Evolutionary conservation across 2,113 vertebrate species (phyloP), one percentile per base, ranked within the genome.

Genomic region (Stictonetta naevosa): DNA sequence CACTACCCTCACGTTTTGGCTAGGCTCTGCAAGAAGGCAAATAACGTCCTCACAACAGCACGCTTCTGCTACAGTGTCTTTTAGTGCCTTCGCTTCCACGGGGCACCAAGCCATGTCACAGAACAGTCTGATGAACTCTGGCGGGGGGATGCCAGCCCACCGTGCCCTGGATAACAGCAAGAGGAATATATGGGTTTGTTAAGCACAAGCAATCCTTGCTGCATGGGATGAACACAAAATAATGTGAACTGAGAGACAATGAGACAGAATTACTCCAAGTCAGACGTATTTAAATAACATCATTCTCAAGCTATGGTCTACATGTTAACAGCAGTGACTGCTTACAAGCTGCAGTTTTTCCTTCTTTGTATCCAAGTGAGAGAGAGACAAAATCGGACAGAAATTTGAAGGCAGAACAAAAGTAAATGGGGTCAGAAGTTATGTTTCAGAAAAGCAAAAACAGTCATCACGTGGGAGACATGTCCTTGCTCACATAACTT

Each of bases 391-490:
- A 83, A 62, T 48, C 86, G 68, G 53, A 79, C 6, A 31, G 71
- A 66, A 87, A 87, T 64, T 75, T 82, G 62, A 89, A 92, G 11
- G 74, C 38, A 89, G 66, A 91, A 84, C 26, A 82, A 75, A 93
- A 92, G 86, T 59, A 86, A 31, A 22, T 21, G 11, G 25, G 29
- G 62, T 83, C 28, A 1, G 69, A 76, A 83, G 22, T 55, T 83
- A 46, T 2, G 5, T 63, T 85, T 83, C 77, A 85, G 14, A 73
- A 55, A 89, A 83, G 66, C 67, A 88, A 90, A 84, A 80, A 56
- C 8, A 67, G 52, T 52, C 16, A 53, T 33, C 36, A 48, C 33
- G 34, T 11, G 40, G 53, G n/a, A 88, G 46, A 91, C 14, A 22
- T 0, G 3, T 40, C 55, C n/a, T 83, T 80, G 44, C 42, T 83